Evolutionary conservation across 2,797 vertebrate species (phyloP).

Genomic region (Pseudocheirus occidentalis): DNA sequence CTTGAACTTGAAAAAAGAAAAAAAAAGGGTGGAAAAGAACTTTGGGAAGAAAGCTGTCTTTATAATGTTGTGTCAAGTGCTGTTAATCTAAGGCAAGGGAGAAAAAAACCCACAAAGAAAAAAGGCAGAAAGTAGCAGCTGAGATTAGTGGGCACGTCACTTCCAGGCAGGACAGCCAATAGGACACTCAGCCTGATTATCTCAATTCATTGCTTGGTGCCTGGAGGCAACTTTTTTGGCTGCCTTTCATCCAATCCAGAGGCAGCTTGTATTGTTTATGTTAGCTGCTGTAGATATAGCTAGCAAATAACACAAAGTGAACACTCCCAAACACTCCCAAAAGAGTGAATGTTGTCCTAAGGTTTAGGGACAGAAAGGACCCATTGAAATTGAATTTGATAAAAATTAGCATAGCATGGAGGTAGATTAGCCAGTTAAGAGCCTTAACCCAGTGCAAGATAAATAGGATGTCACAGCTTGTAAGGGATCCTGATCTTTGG

Average conservation of each 20-base stretch:
- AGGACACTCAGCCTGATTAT: not conserved
- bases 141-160: not conserved
- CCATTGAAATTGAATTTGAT: not conserved
- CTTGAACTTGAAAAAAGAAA: slow-evolving; percentile 19
- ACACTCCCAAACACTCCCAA: not conserved
- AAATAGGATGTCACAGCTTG: not conserved
- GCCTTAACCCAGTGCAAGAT: not conserved
- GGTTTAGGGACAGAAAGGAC: not conserved
- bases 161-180: not conserved
- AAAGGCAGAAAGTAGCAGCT: not conserved
- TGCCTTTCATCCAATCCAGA: not conserved
- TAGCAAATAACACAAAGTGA: not conserved
- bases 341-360: not conserved
- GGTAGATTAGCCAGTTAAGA: not conserved
- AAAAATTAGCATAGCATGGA: not conserved
- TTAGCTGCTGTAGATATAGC: not conserved
- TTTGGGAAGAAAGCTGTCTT: slow-evolving; percentile 7
- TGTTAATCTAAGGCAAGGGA: not conserved
- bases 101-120: not conserved
- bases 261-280: not conserved
- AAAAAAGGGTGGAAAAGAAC: not conserved
- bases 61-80: slow-evolving; percentile 28
- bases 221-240: not conserved
- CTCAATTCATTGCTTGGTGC: not conserved
- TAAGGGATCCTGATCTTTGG: not conserved